These are phyloP conservation scores for Clupea harengus DNA, from an alignment of 2,113 vertebrate genomes.

Conservation along the genomic window DNA sequence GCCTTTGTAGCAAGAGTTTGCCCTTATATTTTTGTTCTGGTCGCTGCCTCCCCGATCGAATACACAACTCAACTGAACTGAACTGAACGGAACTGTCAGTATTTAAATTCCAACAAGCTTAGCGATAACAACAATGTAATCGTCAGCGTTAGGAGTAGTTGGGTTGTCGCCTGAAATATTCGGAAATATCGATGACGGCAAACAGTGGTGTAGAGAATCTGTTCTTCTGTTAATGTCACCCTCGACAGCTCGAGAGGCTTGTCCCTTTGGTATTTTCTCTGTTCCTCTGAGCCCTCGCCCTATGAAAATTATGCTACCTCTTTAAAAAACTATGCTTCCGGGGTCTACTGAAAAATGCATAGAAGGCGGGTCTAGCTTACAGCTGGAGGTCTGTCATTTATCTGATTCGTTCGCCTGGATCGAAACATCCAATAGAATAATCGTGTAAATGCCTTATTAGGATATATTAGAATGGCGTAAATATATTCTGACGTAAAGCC, in stretches of 20 bases:
- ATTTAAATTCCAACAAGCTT: constrained; percentile 20
- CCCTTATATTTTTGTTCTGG: neutral
- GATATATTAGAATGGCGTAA: constrained; percentile 46
- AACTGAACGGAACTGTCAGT: constrained; percentile 13
- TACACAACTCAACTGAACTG: neutral
- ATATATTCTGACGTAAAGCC: constrained; percentile 48
- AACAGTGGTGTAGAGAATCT: neutral
- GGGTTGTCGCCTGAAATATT: neutral
- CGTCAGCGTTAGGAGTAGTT: neutral
- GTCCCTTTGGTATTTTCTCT: constrained; percentile 53
- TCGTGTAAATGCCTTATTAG: neutral
- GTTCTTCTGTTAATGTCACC: neutral
- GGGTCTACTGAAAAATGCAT: constrained; percentile 53
- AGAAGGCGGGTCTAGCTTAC: constrained; percentile 56
- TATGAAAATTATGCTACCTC: constrained; percentile 58
- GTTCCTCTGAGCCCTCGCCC: constrained; percentile 60
- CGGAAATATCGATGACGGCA: neutral
- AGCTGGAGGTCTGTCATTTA: constrained; percentile 71
- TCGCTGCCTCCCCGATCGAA: neutral
- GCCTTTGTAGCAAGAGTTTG: constrained; percentile 2
- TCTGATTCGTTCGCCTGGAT: constrained; percentile 56
- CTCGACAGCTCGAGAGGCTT: constrained; percentile 39
- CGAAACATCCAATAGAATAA: constrained; percentile 46
- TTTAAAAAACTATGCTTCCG: constrained; percentile 74
- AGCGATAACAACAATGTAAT: neutral